These are phyloP conservation scores for Myzus persicae DNA, from an alignment of 1,140 invertebrate species.

Conservation along the genomic window DNA sequence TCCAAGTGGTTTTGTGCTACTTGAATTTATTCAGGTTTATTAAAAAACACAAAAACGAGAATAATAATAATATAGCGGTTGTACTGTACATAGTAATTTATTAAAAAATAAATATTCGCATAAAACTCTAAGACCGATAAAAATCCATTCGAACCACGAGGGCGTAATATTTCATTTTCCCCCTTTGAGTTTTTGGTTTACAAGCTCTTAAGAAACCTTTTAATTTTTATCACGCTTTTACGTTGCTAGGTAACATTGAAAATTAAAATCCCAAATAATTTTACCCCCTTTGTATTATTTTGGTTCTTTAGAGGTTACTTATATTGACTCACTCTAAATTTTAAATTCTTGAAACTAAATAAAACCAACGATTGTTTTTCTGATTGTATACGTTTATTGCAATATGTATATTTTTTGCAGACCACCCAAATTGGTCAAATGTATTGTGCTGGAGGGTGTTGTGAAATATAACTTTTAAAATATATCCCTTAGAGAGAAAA, in stretches of 20 bases:
- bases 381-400: background rate
- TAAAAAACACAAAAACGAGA: background rate
- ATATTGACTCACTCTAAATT: background rate
- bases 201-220: constrained; percentile 44
- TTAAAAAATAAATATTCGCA: constrained; percentile 16
- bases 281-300: background rate
- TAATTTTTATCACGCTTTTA: constrained; percentile 40
- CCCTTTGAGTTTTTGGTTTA: background rate
- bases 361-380: background rate
- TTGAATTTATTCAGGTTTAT: constrained; percentile 40
- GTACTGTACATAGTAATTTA: constrained; percentile 6
- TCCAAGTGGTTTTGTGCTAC: background rate
- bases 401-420: background rate
- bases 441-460: background rate
- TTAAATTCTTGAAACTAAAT: background rate
- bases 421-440: background rate
- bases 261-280: constrained; percentile 41
- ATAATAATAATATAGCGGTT: constrained; percentile 13
- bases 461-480: background rate
- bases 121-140: constrained; percentile 5
- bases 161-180: constrained; percentile 36
- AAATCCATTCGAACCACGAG: constrained; percentile 1
- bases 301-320: background rate
- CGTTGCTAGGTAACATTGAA: constrained; percentile 35
- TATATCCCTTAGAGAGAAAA: background rate